Evolutionary conservation across 2,888 invertebrate genomes (phyloP), one percentile per base, ranked within the genome.

Genomic region (Listrodromus nycthemerus): DNA sequence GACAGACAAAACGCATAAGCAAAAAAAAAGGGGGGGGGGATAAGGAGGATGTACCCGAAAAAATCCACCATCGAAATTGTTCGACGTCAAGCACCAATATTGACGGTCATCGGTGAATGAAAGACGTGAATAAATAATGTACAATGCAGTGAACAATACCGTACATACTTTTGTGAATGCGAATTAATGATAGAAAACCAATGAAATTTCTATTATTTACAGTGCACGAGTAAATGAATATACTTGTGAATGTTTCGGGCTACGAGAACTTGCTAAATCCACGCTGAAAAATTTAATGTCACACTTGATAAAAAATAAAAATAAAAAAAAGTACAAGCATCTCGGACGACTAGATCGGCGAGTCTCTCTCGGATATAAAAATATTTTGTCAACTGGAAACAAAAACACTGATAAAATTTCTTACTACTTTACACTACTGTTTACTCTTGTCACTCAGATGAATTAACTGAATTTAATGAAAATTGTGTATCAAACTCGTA

Each of bases 1-100:
- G 89, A 92, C 90, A 91, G 89, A 91, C 92, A 91, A 89, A 89
- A 90, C 89, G 91, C 91, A 91, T 92, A 92, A 92, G 91, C 92
- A 88, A 91, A 90, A 90, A 87, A 87, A 81, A 86, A 87, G 85
- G 58, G 84, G 41, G 84, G 41, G 55, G 80, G 76, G 73, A 48
- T 84, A 50, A 50, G 80, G 81, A 84, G 52, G 21, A 78, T 73
- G 61, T 52, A 84, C 82, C 80, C 71, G 27, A 27, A 16, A 58
- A 77, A 66, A 80, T 84, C 65, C 66, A 77, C 55, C 71, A 66
- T 55, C n/a, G 61, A 41, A 73, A 45, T 65, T 73, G 61, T 21
- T 41, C 37, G 48, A 33, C 73, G 67, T 65, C 55, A 50, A 80
- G 37, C 66, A 41, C 67, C 41, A 37, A 63, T 55, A 10, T 52